Percentiles rank a stretch among this genome's conserved stretches.
Evolutionary conservation across 2,113 vertebrate species (phyloP).

Genomic region (Amazona guildingii): DNA sequence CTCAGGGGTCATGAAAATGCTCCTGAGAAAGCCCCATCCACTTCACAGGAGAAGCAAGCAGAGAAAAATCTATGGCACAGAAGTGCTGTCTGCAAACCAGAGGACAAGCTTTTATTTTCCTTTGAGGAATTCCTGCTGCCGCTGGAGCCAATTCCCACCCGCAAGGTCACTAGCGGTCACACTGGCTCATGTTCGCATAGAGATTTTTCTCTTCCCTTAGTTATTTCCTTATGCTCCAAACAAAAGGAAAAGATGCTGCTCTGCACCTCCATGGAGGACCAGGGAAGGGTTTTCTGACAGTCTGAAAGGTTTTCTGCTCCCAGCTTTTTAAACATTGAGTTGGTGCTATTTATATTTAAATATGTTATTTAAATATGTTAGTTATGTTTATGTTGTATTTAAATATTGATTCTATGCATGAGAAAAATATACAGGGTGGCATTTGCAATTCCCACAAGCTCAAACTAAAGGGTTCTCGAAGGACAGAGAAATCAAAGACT

Average conservation of each 20-base stretch:
- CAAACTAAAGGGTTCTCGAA: fast-evolving
- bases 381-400: neutral
- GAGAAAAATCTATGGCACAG: neutral
- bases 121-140: neutral
- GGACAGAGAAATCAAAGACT: neutral
- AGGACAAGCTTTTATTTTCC: neutral
- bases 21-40: neutral
- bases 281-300: neutral
- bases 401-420: neutral
- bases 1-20: fast-evolving
- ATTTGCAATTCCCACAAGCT: neutral
- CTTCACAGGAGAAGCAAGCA: neutral
- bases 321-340: neutral
- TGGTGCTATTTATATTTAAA: neutral
- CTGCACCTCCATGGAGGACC: neutral
- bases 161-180: neutral
- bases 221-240: neutral
- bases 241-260: neutral
- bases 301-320: fast-evolving
- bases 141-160: conserved; percentile 9
- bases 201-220: neutral
- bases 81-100: neutral
- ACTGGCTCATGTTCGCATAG: neutral
- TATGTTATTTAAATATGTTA: neutral
- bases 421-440: neutral